Conservation (phyloP, 2,113 vertebrate genomes). For the Prochilodus magdalenae region DNA sequence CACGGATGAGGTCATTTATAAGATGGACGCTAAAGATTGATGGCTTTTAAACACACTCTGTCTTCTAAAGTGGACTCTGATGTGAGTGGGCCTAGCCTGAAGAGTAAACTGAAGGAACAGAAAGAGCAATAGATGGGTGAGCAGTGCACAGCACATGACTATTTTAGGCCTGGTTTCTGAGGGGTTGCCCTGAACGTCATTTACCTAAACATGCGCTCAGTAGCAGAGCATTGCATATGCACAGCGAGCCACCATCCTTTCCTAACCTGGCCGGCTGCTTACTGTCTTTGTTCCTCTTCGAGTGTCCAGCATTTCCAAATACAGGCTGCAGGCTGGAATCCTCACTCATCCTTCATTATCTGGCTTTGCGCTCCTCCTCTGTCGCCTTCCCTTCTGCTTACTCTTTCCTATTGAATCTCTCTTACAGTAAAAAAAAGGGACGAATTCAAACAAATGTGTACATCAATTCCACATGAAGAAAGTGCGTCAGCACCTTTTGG, state of each 20-base stretch:
- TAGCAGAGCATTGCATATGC: constrained; percentile 41
- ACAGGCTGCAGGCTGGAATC: constrained; percentile 39
- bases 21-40: constrained; percentile 27
- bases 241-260: constrained; percentile 27
- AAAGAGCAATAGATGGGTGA: constrained; percentile 65
- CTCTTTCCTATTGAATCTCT: too few relatives aligned
- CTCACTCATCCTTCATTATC: background rate
- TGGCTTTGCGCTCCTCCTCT: background rate
- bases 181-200: constrained; percentile 46
- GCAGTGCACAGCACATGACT: constrained; percentile 70
- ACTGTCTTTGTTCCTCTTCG: constrained; percentile 37
- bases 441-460: too few relatives aligned
- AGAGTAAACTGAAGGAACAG: constrained; percentile 71
- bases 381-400: background rate
- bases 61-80: constrained; percentile 38
- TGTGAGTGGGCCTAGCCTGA: constrained; percentile 48
- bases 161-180: constrained; percentile 75
- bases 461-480: too few relatives aligned
- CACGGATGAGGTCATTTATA: constrained; percentile 53
- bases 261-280: constrained; percentile 28
- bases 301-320: constrained; percentile 47
- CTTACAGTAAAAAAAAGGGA: too few relatives aligned
- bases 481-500: background rate
- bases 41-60: constrained; percentile 48
- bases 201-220: constrained; percentile 46